Evolutionary conservation across 2,113 vertebrate genomes (phyloP).

Genomic region (Laticauda laticaudata): DNA sequence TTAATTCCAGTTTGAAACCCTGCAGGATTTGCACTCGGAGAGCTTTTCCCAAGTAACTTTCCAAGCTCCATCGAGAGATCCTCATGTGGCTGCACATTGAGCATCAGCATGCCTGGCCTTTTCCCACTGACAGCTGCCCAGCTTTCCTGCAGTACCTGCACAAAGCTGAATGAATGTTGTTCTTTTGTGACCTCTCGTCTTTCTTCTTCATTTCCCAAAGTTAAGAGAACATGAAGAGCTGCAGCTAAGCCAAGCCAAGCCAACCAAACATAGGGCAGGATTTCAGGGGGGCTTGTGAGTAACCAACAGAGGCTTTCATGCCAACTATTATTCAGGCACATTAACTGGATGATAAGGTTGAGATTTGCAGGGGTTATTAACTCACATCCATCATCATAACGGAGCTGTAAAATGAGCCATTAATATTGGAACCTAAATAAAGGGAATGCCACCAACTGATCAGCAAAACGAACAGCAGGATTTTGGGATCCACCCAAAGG

Average conservation of each 20-base stretch:
- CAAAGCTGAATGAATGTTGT: not conserved
- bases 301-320: not conserved
- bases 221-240: not conserved
- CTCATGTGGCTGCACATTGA: not conserved
- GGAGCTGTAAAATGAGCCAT: conserved; percentile 9
- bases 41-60: not conserved
- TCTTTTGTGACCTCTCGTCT: not conserved
- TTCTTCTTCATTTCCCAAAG: not conserved
- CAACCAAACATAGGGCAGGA: not conserved
- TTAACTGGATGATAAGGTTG: conserved; percentile 29
- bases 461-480: not conserved
- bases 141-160: fast-evolving
- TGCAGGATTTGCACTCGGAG: not conserved
- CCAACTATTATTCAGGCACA: conserved; percentile 13
- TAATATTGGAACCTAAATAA: not conserved
- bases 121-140: not conserved
- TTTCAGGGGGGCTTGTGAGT: not conserved
- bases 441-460: not conserved
- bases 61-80: not conserved
- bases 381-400: conserved; percentile 1
- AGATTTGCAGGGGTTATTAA: conserved; percentile 32
- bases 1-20: not conserved
- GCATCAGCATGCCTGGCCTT: not conserved
- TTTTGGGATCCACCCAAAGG: not conserved
- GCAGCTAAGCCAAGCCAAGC: no score